Percentiles rank a stretch among this genome's conserved stretches.
phyloP scores from a whole-genome alignment of 2,888 invertebrate genomes.

The Drosophila buzzatii region DNA sequence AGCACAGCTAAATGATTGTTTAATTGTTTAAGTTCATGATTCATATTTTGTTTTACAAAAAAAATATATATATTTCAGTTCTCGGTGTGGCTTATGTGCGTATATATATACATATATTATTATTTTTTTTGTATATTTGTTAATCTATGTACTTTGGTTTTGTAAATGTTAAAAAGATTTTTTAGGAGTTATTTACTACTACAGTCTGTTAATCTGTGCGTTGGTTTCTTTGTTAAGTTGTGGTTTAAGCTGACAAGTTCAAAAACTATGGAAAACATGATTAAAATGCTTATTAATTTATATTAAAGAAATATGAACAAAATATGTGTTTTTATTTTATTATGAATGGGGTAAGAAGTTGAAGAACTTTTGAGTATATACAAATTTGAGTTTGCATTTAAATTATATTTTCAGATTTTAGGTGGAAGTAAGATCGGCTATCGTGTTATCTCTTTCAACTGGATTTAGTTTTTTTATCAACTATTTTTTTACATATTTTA shows the following conservation, averaged over 20 bases:
- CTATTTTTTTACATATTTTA: not conserved
- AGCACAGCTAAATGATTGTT: not conserved
- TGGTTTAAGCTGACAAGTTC: slow-evolving; percentile 81
- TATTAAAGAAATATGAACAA: slow-evolving; percentile 59
- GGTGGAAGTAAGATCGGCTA: not conserved
- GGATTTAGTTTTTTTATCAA: not conserved
- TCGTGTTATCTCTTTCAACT: not conserved
- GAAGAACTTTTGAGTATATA: too few species aligned
- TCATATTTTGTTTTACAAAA: slow-evolving; percentile 12
- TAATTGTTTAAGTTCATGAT: slow-evolving; percentile 12
- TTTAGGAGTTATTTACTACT: slow-evolving; percentile 40
- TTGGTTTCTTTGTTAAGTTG: slow-evolving; percentile 80
- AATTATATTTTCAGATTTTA: not conserved
- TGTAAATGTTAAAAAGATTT: slow-evolving; percentile 50
- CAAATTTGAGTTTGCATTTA: not conserved
- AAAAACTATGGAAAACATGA: slow-evolving; percentile 71
- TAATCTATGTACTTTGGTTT: slow-evolving; percentile 49
- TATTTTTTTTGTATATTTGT: slow-evolving; percentile 22
- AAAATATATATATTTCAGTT: slow-evolving; percentile 20
- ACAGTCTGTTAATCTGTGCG: slow-evolving; percentile 73
- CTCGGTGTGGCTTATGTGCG: slow-evolving; percentile 66
- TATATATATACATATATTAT: slow-evolving; percentile 22
- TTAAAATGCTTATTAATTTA: slow-evolving; percentile 77
- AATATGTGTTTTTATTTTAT: not conserved
- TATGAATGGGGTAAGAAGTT: not conserved